These are phyloP conservation scores for Brachymystax lenok DNA, from an alignment of 2,797 vertebrate genomes.

Conservation along the genomic window DNA sequence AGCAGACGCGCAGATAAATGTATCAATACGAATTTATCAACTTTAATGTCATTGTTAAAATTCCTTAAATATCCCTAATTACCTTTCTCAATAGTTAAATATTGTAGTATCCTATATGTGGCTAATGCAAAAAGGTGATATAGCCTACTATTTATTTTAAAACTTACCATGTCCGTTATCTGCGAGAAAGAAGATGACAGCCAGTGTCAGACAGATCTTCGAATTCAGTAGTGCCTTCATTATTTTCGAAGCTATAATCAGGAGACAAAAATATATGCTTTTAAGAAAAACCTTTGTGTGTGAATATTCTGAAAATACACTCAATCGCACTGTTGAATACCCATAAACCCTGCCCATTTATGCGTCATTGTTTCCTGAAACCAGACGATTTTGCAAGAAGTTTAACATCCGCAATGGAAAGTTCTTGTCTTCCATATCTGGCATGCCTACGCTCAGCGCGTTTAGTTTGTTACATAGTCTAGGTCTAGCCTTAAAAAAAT, in stretches of 20 bases:
- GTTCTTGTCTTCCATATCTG: conserved; percentile 36
- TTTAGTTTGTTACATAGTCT: background rate
- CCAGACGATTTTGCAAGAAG: conserved; percentile 27
- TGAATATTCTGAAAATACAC: conserved; percentile 23
- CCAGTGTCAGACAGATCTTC: conserved; percentile 73
- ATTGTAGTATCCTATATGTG: background rate
- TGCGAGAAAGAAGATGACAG: conserved; percentile 74
- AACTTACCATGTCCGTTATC: conserved; percentile 80
- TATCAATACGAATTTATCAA: too few species aligned
- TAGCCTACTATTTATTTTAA: background rate
- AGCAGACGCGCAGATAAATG: too few species aligned
- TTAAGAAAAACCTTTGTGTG: background rate
- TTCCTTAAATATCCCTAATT: background rate
- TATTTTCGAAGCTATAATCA: background rate
- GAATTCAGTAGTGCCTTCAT: conserved; percentile 63
- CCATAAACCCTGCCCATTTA: conserved; percentile 77
- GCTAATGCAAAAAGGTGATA: background rate
- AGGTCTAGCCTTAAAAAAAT: background rate
- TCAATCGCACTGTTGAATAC: conserved; percentile 20
- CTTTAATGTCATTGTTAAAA: background rate
- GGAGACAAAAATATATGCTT: background rate
- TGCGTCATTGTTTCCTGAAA: conserved; percentile 89
- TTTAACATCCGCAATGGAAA: conserved; percentile 71
- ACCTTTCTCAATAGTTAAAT: background rate
- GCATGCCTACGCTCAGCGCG: background rate